These are phyloP conservation scores for Esox masquinongy DNA, from an alignment of 2,797 vertebrate genomes.

Conservation along the genomic window DNA sequence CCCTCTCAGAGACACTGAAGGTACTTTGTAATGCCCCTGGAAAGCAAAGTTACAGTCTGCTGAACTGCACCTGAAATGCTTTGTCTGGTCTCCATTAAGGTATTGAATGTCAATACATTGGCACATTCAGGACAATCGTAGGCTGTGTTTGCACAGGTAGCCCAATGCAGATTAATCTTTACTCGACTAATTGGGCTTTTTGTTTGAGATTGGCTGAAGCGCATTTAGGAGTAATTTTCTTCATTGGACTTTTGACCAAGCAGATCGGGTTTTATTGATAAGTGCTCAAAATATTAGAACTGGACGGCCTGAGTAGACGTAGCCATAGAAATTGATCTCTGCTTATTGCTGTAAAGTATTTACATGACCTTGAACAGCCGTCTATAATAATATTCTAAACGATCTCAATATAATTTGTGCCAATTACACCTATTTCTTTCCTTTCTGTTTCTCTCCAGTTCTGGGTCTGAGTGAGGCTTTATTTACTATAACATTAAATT, in stretches of 20 bases:
- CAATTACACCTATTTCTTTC: not conserved
- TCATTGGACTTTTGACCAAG: not conserved
- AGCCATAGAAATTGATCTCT: not conserved
- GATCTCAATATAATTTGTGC: not conserved
- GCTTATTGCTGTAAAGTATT: not conserved
- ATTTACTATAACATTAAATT: not conserved
- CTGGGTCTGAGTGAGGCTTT: not conserved
- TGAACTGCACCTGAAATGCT: slow-evolving; percentile 5
- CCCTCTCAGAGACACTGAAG: slow-evolving; percentile 24
- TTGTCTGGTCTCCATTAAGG: not conserved
- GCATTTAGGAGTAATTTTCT: too few relatives aligned
- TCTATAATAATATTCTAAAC: not conserved
- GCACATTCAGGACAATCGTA: not conserved
- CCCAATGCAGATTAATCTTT: too few relatives aligned
- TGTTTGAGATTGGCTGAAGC: too few relatives aligned
- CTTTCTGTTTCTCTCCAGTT: not conserved
- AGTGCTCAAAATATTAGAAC: not conserved
- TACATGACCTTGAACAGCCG: not conserved
- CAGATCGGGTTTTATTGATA: not conserved
- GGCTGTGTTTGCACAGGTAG: not conserved
- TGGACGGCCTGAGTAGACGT: not conserved
- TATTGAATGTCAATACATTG: not conserved
- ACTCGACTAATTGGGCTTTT: too few relatives aligned
- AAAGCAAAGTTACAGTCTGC: slow-evolving; percentile 10
- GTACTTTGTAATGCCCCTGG: slow-evolving; percentile 15